Evolutionary conservation across 2,888 invertebrate genomes (phyloP).

Genomic region (Diabrotica balteata): DNA sequence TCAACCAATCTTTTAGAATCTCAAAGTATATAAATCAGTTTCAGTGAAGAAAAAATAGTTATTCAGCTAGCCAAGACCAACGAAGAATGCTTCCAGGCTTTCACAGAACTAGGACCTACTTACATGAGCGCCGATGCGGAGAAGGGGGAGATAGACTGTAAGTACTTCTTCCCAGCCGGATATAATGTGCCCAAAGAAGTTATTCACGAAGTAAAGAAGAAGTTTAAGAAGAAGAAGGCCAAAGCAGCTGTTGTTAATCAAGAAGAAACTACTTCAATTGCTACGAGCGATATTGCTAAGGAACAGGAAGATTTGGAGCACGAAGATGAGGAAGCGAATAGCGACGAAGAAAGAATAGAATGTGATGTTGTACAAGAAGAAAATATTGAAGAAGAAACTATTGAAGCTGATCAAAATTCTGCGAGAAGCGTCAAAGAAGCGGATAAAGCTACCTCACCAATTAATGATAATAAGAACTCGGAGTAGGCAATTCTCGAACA

Average conservation of each 20-base stretch:
- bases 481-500: background rate
- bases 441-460: conserved; percentile 66
- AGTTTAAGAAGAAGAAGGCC: conserved; percentile 60
- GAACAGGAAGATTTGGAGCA: conserved; percentile 37
- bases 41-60: conserved; percentile 72
- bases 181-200: conserved; percentile 65
- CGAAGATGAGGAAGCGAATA: conserved; percentile 41
- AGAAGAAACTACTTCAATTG: conserved; percentile 36
- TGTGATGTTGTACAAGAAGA: conserved; percentile 41
- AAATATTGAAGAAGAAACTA: conserved; percentile 37
- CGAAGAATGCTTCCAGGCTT: conserved; percentile 69
- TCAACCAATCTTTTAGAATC: too few species aligned
- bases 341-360: conserved; percentile 45
- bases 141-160: conserved; percentile 69
- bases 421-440: conserved; percentile 34
- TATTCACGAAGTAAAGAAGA: conserved; percentile 62
- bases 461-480: conserved; percentile 22
- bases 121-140: conserved; percentile 73
- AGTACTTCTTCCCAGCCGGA: conserved; percentile 73
- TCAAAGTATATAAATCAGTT: conserved; percentile 34
- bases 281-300: conserved; percentile 33
- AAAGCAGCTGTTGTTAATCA: conserved; percentile 35
- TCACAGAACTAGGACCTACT: conserved; percentile 71
- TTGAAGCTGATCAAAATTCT: conserved; percentile 31
- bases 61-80: conserved; percentile 71